phyloP scores from a whole-genome alignment of 2,888 invertebrate species.

The Eristalis tenax region DNA sequence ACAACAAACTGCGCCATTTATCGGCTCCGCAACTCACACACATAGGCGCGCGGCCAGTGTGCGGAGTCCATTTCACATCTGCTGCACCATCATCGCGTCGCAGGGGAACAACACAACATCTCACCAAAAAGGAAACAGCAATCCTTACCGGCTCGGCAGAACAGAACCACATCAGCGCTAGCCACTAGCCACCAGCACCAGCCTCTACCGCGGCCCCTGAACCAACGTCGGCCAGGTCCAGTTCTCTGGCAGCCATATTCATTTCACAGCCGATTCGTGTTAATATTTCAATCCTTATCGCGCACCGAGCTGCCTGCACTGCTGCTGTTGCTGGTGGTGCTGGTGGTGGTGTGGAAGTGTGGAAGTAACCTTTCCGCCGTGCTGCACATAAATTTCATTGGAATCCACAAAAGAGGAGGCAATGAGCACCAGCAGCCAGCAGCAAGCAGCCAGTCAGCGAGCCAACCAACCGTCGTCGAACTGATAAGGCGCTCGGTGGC shows the following conservation, averaged over 20 bases:
- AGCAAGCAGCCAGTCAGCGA: constrained; percentile 16
- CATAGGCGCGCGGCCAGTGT: constrained; percentile 1
- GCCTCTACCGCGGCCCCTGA: constrained; percentile 6
- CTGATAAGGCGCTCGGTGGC: constrained; percentile 49
- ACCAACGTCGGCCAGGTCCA: constrained; percentile 15
- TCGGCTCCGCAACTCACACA: constrained; percentile 42
- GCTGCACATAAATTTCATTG: constrained; percentile 69
- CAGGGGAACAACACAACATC: constrained; percentile 38
- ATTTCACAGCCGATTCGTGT: constrained; percentile 71
- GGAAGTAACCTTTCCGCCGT: constrained; percentile 71
- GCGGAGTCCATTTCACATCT: not conserved
- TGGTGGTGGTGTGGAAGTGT: constrained; percentile 56
- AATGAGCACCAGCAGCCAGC: constrained; percentile 29
- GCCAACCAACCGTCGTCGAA: constrained; percentile 46
- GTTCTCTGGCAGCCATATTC: constrained; percentile 66
- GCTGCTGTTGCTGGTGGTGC: constrained; percentile 3
- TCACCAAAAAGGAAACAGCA: constrained; percentile 66
- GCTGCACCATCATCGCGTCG: constrained; percentile 1
- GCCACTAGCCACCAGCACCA: not conserved
- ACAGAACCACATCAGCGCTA: constrained; percentile 7
- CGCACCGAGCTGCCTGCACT: constrained; percentile 65
- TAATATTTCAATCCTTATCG: constrained; percentile 74
- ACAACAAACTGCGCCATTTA: constrained; percentile 67
- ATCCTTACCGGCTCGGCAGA: constrained; percentile 47
- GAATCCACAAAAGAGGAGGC: constrained; percentile 59